phyloP scores from a whole-genome alignment of 1,140 invertebrate genomes.

The Trichogramma pretiosum region DNA sequence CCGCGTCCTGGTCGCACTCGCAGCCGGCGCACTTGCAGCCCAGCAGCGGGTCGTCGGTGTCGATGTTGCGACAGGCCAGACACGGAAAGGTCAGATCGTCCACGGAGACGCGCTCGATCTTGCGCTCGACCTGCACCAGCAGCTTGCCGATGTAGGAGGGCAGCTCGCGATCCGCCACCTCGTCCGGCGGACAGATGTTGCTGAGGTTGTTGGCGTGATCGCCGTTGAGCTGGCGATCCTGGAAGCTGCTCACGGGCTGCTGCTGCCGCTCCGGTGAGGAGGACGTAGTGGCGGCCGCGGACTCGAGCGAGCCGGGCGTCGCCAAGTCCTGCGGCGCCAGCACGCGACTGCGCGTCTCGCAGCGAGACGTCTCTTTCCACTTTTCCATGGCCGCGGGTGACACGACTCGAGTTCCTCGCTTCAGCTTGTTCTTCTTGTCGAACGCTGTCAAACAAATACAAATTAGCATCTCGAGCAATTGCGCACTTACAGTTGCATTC shows the following conservation, averaged over 20 bases:
- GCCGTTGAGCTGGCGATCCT: slow-evolving; percentile 8
- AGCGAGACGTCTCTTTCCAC: slow-evolving; percentile 28
- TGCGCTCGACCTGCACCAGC: slow-evolving; percentile 57
- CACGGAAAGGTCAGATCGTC: slow-evolving; percentile 57
- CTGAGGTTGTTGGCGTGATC: slow-evolving; percentile 9
- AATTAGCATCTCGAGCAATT: too few relatives aligned
- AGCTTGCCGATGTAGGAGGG: slow-evolving; percentile 54
- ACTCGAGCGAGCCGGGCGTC: slow-evolving; percentile 26
- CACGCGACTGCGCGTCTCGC: slow-evolving; percentile 26
- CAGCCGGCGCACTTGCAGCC: slow-evolving; percentile 38
- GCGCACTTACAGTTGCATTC: neutral
- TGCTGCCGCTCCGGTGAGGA: slow-evolving; percentile 3
- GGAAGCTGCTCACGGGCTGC: neutral
- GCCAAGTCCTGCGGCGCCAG: slow-evolving; percentile 25
- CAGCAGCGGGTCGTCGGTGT: slow-evolving; percentile 42
- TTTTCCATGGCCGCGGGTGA: slow-evolving; percentile 30
- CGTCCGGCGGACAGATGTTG: slow-evolving; percentile 22
- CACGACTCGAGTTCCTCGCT: slow-evolving; percentile 24
- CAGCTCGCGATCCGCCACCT: slow-evolving; percentile 44
- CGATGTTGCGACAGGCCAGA: slow-evolving; percentile 47
- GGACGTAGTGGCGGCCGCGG: slow-evolving; percentile 18
- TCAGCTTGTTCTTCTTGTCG: slow-evolving; percentile 10
- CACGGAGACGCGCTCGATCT: slow-evolving; percentile 55
- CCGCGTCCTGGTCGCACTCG: slow-evolving; percentile 25
- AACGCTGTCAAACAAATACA: too few relatives aligned